Conservation (phyloP, 2,113 vertebrate genomes). For the Apaloderma vittatum region DNA sequence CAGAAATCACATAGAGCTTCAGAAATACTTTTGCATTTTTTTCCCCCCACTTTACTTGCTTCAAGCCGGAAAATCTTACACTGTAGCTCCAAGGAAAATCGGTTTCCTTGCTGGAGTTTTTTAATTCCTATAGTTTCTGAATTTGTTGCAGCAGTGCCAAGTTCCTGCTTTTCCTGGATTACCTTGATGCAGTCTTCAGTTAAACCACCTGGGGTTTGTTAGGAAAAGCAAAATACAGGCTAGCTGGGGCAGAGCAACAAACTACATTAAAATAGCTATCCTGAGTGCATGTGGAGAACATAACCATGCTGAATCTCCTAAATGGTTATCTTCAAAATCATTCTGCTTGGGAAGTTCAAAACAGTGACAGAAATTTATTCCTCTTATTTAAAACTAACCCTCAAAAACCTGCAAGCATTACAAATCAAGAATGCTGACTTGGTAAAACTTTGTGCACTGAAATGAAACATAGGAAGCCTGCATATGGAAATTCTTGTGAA, state of each 20-base stretch:
- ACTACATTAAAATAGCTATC: background rate
- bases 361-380: background rate
- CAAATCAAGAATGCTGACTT: background rate
- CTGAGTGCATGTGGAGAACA: background rate
- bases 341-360: background rate
- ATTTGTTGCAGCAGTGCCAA: background rate
- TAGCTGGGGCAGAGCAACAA: background rate
- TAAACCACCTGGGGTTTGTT: background rate
- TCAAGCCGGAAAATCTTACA: background rate
- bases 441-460: background rate
- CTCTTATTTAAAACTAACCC: background rate
- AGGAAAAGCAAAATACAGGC: background rate
- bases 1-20: fast-evolving
- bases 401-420: background rate
- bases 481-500: background rate
- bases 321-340: background rate
- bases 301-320: background rate
- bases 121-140: background rate
- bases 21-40: background rate
- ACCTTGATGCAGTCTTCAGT: background rate
- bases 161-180: constrained; percentile 24
- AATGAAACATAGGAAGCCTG: background rate
- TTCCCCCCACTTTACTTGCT: background rate
- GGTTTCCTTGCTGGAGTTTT: background rate
- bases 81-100: background rate